Evolutionary conservation across 1,140 invertebrate genomes (phyloP).

Genomic region (Caenorhabditis inopinata): DNA sequence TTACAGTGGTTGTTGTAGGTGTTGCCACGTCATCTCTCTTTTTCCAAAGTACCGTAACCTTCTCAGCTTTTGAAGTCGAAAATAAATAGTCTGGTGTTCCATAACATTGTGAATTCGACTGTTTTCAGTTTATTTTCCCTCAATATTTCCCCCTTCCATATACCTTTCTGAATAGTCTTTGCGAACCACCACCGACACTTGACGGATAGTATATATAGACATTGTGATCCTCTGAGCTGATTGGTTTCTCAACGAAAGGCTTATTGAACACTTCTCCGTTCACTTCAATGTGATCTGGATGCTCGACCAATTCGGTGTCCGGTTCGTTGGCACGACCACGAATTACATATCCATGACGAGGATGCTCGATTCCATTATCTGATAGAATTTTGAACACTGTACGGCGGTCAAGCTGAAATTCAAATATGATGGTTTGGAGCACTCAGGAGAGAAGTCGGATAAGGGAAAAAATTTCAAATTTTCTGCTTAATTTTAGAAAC

Average conservation of each 20-base stretch:
- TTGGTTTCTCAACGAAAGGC: conserved; percentile 97
- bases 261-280: conserved; percentile 93
- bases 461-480: too few species aligned
- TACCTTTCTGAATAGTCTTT: conserved; percentile 92
- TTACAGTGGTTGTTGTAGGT: neutral
- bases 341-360: conserved; percentile 92
- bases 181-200: conserved; percentile 91
- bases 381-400: conserved; percentile 92
- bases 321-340: conserved; percentile 83
- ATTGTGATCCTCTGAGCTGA: conserved; percentile 98
- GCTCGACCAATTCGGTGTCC: conserved; percentile 86
- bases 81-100: too few species aligned
- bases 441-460: too few species aligned
- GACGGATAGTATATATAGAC: conserved; percentile 99
- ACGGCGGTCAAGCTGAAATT: conserved; percentile 73
- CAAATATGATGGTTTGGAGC: neutral
- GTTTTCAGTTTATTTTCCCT: neutral
- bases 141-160: conserved; percentile 2
- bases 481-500: too few species aligned
- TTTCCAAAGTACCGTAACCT: neutral
- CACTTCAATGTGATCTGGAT: conserved; percentile 97
- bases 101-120: too few species aligned
- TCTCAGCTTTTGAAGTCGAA: too few species aligned
- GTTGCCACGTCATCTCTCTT: neutral
- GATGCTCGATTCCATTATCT: conserved; percentile 91